Evolutionary conservation across 2,888 invertebrate genomes (phyloP).

Genomic region (Drosophila glabriapex): DNA sequence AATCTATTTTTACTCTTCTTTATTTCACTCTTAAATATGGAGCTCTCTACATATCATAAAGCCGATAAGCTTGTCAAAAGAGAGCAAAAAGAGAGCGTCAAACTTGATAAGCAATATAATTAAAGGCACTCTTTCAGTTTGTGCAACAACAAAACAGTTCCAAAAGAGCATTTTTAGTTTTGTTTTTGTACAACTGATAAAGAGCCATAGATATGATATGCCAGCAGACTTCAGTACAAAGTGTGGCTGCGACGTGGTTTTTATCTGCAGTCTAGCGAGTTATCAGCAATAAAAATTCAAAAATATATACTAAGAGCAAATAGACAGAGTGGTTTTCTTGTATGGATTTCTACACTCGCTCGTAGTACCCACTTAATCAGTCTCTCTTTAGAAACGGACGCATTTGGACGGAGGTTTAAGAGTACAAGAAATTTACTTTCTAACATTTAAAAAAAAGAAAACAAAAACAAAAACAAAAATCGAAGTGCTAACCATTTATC

Average conservation of each 20-base stretch:
- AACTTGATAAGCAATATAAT: conserved; percentile 18
- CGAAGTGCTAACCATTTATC: conserved; percentile 5
- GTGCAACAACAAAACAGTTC: not conserved
- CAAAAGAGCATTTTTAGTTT: conserved; percentile 7
- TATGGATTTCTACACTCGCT: not conserved
- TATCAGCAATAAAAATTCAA: conserved; percentile 55
- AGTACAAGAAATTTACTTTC: conserved; percentile 5
- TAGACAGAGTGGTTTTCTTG: conserved; percentile 22
- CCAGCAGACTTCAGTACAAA: conserved; percentile 2
- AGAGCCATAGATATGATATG: not conserved
- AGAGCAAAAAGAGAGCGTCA: not conserved
- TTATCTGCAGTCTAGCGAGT: conserved; percentile 56
- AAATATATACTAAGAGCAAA: conserved; percentile 38
- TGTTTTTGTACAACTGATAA: not conserved
- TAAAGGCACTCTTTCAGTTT: conserved; percentile 17
- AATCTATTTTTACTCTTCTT: not conserved
- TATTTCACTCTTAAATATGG: conserved; percentile 12
- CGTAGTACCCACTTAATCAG: conserved; percentile 38
- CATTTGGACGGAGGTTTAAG: conserved; percentile 58
- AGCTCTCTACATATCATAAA: not conserved
- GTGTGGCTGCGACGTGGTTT: conserved; percentile 42
- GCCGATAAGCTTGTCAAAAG: conserved; percentile 17
- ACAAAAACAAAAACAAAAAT: not conserved
- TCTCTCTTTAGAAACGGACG: conserved; percentile 64
- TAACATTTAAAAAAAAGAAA: not conserved